Evolutionary conservation across 2,113 vertebrate species (phyloP).

Genomic region (Grammomys surdaster): DNA sequence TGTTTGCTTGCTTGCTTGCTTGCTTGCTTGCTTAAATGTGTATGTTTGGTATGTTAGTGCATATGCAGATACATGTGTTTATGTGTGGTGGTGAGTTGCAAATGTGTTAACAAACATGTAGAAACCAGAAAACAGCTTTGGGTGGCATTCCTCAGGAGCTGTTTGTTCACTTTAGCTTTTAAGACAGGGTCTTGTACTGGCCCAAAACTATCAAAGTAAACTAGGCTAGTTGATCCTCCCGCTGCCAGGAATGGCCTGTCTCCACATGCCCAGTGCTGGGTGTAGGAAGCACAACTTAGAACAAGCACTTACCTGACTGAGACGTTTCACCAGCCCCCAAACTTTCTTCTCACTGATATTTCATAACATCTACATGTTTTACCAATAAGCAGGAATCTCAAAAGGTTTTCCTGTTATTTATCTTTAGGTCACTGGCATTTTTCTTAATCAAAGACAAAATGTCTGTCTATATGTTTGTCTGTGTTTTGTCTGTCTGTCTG

Average conservation of each 20-base stretch:
- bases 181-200: neutral
- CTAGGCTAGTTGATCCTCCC: neutral
- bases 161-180: neutral
- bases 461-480: neutral
- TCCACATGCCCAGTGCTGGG: neutral
- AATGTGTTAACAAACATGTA: neutral
- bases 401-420: slow-evolving; percentile 9
- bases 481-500: too few relatives aligned
- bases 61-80: neutral
- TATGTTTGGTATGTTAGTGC: neutral
- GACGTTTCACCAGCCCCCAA: neutral
- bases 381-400: neutral
- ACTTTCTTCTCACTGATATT: slow-evolving; percentile 48
- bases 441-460: slow-evolving; percentile 18
- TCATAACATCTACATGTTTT: slow-evolving; percentile 21
- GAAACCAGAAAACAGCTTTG: neutral
- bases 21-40: neutral
- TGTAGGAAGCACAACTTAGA: neutral
- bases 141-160: neutral
- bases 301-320: neutral
- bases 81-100: neutral
- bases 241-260: neutral
- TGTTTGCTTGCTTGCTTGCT: neutral
- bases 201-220: neutral
- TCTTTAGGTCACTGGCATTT: neutral